Evolutionary conservation across 2,113 vertebrate species (phyloP).

Genomic region (Lophius piscatorius): DNA sequence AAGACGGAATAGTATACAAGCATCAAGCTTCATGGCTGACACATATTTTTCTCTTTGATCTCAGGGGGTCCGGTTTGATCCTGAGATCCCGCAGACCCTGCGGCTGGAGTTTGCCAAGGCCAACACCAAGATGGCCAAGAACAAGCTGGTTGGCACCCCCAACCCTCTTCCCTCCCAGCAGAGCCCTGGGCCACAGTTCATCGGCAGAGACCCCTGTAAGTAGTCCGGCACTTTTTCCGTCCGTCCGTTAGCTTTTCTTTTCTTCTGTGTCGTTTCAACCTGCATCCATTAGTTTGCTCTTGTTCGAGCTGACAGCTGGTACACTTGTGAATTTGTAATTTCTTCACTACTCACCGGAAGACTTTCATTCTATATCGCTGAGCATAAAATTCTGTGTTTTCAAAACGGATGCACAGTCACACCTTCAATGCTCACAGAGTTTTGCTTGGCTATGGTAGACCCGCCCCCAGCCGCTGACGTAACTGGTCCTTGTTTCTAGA

Average conservation of each 20-base stretch:
- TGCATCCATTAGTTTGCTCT: conserved; percentile 10
- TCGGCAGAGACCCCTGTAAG: conserved; percentile 97
- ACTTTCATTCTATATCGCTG: too few relatives aligned
- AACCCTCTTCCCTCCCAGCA: conserved; percentile 92
- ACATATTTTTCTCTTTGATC: conserved; percentile 15
- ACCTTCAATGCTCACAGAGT: too few relatives aligned
- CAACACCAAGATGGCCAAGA: conserved; percentile 99
- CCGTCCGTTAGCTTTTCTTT: conserved; percentile 21
- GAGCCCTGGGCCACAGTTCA: conserved; percentile 92
- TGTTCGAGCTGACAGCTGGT: conserved; percentile 39
- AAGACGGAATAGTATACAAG: too few relatives aligned
- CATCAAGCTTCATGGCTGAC: too few relatives aligned
- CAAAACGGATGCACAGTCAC: too few relatives aligned
- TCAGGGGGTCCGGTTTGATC: conserved; percentile 96
- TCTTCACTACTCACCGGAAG: too few relatives aligned
- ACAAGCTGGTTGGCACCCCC: conserved; percentile 94
- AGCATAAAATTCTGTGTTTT: too few relatives aligned
- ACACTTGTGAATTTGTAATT: conserved; percentile 15
- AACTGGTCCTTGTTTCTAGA: too few relatives aligned
- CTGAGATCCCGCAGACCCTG: conserved; percentile 96
- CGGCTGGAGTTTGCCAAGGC: conserved; percentile 97
- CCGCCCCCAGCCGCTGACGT: too few relatives aligned
- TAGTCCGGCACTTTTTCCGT: conserved; percentile 42
- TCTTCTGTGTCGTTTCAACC: conserved; percentile 17
- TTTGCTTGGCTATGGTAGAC: too few relatives aligned